Percentiles rank a stretch among this genome's conserved stretches.
Conservation (phyloP, 2,888 invertebrate species). For the Nowickia ferox region DNA sequence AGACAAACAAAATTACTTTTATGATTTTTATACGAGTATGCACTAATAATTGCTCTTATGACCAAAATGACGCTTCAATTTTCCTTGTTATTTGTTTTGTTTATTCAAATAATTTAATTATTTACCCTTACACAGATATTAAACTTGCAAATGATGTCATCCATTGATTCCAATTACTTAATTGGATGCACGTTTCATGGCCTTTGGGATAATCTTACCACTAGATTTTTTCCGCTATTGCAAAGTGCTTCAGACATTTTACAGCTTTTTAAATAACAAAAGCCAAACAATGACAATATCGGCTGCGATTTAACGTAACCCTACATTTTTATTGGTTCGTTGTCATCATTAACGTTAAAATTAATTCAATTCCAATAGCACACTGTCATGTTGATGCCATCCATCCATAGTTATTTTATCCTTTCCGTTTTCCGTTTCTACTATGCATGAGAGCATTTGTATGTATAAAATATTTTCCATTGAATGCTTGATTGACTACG, state of each 20-base stretch:
- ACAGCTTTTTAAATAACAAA: slow-evolving; percentile 34
- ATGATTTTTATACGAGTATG: too few species aligned
- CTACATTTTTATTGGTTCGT: slow-evolving; percentile 43
- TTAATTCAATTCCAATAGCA: slow-evolving; percentile 61
- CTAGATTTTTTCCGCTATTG: not conserved
- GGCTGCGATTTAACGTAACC: slow-evolving; percentile 5
- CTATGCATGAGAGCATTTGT: slow-evolving; percentile 12
- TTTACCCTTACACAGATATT: not conserved
- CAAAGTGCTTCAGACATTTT: slow-evolving; percentile 15
- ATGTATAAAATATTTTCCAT: slow-evolving; percentile 27
- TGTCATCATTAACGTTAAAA: slow-evolving; percentile 60
- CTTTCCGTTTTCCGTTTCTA: slow-evolving; percentile 21
- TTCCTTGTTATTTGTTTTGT: not conserved
- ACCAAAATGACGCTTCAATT: slow-evolving; percentile 5
- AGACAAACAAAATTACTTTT: not conserved
- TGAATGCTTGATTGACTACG: slow-evolving; percentile 51
- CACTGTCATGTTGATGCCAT: slow-evolving; percentile 40
- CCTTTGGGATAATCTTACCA: slow-evolving; percentile 15
- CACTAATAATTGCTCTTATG: not conserved
- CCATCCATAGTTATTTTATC: slow-evolving; percentile 31
- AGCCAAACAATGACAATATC: slow-evolving; percentile 22
- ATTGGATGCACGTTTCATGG: slow-evolving; percentile 4
- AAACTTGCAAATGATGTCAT: slow-evolving; percentile 21
- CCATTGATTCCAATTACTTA: slow-evolving; percentile 25
- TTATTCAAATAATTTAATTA: too few species aligned